phyloP scores from a whole-genome alignment of 1,140 invertebrate genomes.

The Meloidogyne hapla region DNA sequence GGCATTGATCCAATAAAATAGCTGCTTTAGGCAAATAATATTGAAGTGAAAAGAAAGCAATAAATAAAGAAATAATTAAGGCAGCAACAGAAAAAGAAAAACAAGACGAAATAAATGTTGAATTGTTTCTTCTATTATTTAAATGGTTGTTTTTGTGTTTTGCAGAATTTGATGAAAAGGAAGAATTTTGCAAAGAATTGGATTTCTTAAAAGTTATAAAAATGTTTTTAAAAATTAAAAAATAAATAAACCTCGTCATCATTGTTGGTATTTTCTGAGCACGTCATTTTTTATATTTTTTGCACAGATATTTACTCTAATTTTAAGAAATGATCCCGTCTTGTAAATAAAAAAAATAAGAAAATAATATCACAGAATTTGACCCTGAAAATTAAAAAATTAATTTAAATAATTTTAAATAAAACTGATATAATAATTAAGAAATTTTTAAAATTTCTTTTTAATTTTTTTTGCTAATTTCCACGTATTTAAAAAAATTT shows the following conservation, averaged over 20 bases:
- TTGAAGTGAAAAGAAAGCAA: constrained; percentile 32
- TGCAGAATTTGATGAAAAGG: background rate
- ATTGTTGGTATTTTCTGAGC: background rate
- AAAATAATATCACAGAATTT: background rate
- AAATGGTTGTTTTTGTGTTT: background rate
- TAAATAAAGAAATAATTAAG: constrained; percentile 21
- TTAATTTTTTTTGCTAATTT: too few species aligned
- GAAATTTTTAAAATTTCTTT: too few species aligned
- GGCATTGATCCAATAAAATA: background rate
- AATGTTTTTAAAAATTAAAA: background rate
- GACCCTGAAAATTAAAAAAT: background rate
- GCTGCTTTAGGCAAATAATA: constrained; percentile 36
- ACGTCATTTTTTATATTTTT: background rate
- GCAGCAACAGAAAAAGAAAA: constrained; percentile 7
- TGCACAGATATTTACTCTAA: too few species aligned
- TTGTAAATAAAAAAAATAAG: background rate
- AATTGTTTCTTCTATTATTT: background rate
- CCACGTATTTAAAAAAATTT: too few species aligned
- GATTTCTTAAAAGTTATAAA: background rate
- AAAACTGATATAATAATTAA: background rate
- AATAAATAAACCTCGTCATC: background rate
- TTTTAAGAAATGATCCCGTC: background rate
- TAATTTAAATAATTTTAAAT: background rate
- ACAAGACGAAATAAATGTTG: background rate
- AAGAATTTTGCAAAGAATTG: background rate